A percentile compares a stretch with the other conserved stretches of the same genome.
Evolutionary conservation across 2,888 invertebrate genomes (phyloP).

Genomic region (Lysandra bellargus): DNA sequence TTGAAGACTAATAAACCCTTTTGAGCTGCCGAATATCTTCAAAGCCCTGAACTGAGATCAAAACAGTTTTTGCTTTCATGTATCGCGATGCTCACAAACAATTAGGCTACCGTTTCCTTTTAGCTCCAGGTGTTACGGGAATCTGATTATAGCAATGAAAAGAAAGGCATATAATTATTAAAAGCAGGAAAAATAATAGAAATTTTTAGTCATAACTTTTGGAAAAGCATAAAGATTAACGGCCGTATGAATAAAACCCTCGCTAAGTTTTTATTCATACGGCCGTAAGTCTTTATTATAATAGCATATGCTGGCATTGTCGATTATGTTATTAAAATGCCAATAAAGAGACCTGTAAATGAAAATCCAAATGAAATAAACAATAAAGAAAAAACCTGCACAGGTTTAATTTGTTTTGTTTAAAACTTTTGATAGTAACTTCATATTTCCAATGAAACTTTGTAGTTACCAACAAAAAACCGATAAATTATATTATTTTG

Average conservation of each 20-base stretch:
- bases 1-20: slow-evolving; percentile 3
- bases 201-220: too few relatives aligned
- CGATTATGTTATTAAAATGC: not conserved
- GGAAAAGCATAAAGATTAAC: too few relatives aligned
- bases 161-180: not conserved
- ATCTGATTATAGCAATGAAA: not conserved
- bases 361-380: not conserved
- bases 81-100: slow-evolving; percentile 15
- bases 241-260: too few relatives aligned
- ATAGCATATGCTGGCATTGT: not conserved
- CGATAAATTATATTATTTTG: slow-evolving; percentile 17
- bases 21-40: slow-evolving; percentile 1
- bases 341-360: not conserved
- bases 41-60: slow-evolving; percentile 28
- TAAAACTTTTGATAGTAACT: not conserved
- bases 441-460: not conserved
- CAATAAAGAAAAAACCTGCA: not conserved
- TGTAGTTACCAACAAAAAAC: slow-evolving; percentile 3
- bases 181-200: too few relatives aligned
- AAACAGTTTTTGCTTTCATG: slow-evolving; percentile 21
- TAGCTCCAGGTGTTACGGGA: not conserved
- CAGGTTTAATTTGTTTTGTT: not conserved
- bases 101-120: slow-evolving; percentile 14
- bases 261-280: too few relatives aligned
- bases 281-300: too few relatives aligned